phyloP scores from a whole-genome alignment of 2,888 invertebrate genomes.

The Spodoptera picta region DNA sequence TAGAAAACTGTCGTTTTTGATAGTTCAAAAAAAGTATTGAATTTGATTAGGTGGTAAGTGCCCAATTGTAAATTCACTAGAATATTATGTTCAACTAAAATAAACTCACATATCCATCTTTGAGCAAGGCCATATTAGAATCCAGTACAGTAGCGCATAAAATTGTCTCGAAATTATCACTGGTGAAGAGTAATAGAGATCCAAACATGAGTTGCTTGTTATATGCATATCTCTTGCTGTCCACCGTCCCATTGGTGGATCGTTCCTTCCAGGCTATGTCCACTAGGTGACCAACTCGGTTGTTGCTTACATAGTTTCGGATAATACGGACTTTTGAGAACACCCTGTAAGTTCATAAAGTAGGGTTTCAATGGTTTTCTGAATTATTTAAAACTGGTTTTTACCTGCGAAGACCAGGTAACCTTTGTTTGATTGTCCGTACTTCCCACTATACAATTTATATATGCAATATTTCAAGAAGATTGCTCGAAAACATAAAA shows the following conservation, averaged over 20 bases:
- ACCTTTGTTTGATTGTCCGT: no score
- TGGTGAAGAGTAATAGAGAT: conserved; percentile 92
- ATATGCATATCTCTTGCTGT: conserved; percentile 66
- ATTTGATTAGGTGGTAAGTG: no score
- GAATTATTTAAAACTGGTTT: no score
- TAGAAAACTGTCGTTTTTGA: no score
- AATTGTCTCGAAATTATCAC: conserved; percentile 91
- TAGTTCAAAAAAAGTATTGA: no score
- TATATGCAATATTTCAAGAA: no score
- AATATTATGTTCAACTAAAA: not conserved
- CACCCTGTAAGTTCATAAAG: conserved; percentile 66
- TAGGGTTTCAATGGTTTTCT: no score
- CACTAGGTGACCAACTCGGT: conserved; percentile 80
- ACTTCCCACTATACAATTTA: no score
- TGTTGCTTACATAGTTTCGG: conserved; percentile 75
- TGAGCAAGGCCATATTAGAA: conserved; percentile 76
- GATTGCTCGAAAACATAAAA: no score
- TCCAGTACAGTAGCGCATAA: conserved; percentile 91
- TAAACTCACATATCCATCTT: conserved; percentile 87
- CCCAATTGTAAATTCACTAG: no score
- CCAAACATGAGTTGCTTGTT: conserved; percentile 91
- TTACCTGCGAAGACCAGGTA: no score
- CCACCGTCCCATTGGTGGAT: conserved; percentile 52
- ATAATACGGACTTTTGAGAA: conserved; percentile 83
- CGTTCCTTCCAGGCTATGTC: conserved; percentile 78